Percentiles rank a stretch among this genome's conserved stretches.
Evolutionary conservation across 2,113 vertebrate species (phyloP).

Genomic region (Cololabis saira): DNA sequence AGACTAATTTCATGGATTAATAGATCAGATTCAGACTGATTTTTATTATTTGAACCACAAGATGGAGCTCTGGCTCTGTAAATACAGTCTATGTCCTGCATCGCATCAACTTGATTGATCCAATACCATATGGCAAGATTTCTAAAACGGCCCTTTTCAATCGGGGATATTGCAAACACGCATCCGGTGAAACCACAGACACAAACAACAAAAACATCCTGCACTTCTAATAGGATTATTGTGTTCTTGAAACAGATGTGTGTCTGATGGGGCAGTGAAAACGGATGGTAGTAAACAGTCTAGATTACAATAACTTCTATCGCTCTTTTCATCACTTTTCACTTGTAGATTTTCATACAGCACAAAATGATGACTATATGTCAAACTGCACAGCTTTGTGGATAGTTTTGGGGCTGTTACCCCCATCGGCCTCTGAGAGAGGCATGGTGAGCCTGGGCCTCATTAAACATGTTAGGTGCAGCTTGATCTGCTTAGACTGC

Average conservation of each 20-base stretch:
- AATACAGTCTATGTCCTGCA: neutral
- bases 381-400: conserved; percentile 37
- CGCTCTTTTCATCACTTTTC: conserved; percentile 46
- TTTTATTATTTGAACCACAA: conserved; percentile 34
- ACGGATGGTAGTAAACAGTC: conserved; percentile 36
- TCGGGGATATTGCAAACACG: neutral
- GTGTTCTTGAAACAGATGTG: conserved; percentile 17
- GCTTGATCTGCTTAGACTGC: conserved; percentile 42
- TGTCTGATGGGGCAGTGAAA: conserved; percentile 26
- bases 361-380: conserved; percentile 44
- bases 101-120: neutral
- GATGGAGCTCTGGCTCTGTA: conserved; percentile 52
- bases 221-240: neutral
- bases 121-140: neutral
- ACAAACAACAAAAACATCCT: neutral
- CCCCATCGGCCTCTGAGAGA: conserved; percentile 35
- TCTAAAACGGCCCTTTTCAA: neutral
- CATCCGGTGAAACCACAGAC: neutral
- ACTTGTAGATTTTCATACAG: conserved; percentile 45
- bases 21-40: neutral
- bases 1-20: no score
- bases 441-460: conserved; percentile 52
- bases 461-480: conserved; percentile 59
- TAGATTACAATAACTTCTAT: conserved; percentile 23
- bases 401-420: conserved; percentile 40